Base-by-base conservation (phyloP, 1,140 invertebrate species). In the Alviniconcha marisindica region DNA sequence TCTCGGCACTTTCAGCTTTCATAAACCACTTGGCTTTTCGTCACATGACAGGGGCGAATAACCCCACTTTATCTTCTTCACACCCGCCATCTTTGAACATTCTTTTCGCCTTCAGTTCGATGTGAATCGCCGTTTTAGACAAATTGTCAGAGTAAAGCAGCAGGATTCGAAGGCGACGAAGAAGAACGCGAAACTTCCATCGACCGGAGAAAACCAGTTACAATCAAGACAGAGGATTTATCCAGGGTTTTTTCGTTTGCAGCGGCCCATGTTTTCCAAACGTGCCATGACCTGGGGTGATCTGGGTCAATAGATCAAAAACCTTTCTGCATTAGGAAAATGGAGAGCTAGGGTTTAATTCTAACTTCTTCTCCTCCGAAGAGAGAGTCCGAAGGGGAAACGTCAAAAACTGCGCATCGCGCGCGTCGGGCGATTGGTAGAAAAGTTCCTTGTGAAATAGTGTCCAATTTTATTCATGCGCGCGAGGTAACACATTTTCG, bases 301-400 rank as follows among this genome's bases (percentile, higher is more conserved):
- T 71, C 36, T 33, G 77, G 77, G 77, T 78, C 77, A 78, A 31
- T 0, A 28, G 77, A 78, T 78, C 77, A 78, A 78, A 78, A 78
- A 78, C 77, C 77, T 78, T 78, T 78, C 60, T 78, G 77, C 77
- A 78, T 78, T 78, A 78, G 77, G 15, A 78, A 78, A 78, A 78
- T 78, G 77, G 74, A 71, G 38, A 60, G 69, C 18, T 33, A 38
- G 33, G 48, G 28, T 56, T 78, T 78, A 78, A 78, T 78, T 78
- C 77, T 40, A 40, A 40, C 48, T 56, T 24, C 77, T 15, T 78
- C 77, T 78, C 51, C 24, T 2, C 63, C 63, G 63, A 10, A 28
- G 63, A 48, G 5, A 48, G 5, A 5, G 44, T 5, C 44, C 44
- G 44, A 48, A n/a, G n/a, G n/a, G n/a, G 7, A 48, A 48, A 48